Conservation (phyloP, 2,888 invertebrate genomes). For the Clistopyga incitator region DNA sequence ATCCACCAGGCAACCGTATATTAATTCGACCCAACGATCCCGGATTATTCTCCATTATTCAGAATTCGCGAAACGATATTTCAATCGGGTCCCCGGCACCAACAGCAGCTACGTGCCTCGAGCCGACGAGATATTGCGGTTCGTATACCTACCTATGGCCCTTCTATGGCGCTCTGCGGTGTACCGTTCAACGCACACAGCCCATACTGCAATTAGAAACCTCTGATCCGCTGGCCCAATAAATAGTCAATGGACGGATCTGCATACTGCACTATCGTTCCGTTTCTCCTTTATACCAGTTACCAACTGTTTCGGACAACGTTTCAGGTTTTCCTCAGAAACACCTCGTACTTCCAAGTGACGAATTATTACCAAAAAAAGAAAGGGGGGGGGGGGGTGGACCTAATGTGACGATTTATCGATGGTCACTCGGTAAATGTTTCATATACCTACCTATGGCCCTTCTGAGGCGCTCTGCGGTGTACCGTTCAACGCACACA, state of each 20-base stretch:
- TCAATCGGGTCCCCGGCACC: constrained; percentile 58
- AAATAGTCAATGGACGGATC: constrained; percentile 66
- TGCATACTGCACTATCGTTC: constrained; percentile 53
- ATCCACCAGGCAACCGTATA: constrained; percentile 69
- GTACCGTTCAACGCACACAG: constrained; percentile 48
- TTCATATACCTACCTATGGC: constrained; percentile 23
- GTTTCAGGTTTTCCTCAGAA: not conserved
- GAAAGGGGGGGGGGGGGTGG: no score
- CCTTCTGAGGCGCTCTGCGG: constrained; percentile 11
- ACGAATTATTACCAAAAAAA: no score
- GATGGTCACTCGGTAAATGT: no score
- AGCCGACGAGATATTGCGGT: constrained; percentile 26
- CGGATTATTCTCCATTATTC: constrained; percentile 78
- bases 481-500: constrained; percentile 49
- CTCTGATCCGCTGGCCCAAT: constrained; percentile 67
- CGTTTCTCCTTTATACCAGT: not conserved
- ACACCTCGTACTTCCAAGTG: no score
- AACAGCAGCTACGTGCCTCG: constrained; percentile 4
- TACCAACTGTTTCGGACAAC: not conserved
- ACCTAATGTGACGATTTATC: no score
- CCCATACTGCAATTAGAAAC: constrained; percentile 66
- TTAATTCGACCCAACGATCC: constrained; percentile 70
- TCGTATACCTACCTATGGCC: constrained; percentile 16
- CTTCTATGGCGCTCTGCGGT: constrained; percentile 16
- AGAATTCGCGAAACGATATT: constrained; percentile 74